These are phyloP conservation scores for Bubalus kerabau DNA, from an alignment of 2,113 vertebrate genomes.

Conservation along the genomic window DNA sequence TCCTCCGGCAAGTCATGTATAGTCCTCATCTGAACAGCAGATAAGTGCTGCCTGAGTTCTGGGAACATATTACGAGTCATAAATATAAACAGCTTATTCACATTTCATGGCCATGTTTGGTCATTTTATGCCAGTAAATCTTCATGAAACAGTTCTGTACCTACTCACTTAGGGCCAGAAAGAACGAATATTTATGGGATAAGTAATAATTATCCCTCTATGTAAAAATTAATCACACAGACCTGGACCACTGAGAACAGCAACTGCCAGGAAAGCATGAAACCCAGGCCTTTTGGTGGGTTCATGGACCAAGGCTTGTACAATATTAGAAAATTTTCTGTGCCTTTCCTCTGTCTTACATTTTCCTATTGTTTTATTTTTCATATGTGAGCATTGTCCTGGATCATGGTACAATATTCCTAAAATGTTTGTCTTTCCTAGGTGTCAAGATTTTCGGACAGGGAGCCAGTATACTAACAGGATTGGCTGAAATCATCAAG, in stretches of 20 bases:
- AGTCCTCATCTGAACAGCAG: background rate
- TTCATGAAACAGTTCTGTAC: background rate
- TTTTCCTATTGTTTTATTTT: too few species aligned
- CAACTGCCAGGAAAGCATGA: rapidly evolving
- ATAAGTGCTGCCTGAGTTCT: background rate
- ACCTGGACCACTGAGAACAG: rapidly evolving
- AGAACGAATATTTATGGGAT: rapidly evolving
- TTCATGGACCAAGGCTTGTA: background rate
- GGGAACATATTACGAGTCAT: rapidly evolving
- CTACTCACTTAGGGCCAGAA: background rate
- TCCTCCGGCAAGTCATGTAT: rapidly evolving
- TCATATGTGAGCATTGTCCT: too few species aligned
- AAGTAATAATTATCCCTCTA: background rate
- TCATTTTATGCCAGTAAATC: background rate
- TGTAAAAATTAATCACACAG: background rate
- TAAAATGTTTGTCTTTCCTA: background rate
- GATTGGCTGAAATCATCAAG: background rate
- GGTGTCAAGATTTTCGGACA: background rate
- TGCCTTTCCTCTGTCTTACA: too few species aligned
- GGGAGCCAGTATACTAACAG: too few species aligned
- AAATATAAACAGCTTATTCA: background rate
- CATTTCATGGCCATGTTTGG: background rate
- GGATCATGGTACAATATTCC: too few species aligned
- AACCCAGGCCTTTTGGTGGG: background rate
- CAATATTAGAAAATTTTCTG: rapidly evolving